These are phyloP conservation scores for Peromyscus polionotus DNA, from an alignment of 2,113 vertebrate species.

Conservation along the genomic window DNA sequence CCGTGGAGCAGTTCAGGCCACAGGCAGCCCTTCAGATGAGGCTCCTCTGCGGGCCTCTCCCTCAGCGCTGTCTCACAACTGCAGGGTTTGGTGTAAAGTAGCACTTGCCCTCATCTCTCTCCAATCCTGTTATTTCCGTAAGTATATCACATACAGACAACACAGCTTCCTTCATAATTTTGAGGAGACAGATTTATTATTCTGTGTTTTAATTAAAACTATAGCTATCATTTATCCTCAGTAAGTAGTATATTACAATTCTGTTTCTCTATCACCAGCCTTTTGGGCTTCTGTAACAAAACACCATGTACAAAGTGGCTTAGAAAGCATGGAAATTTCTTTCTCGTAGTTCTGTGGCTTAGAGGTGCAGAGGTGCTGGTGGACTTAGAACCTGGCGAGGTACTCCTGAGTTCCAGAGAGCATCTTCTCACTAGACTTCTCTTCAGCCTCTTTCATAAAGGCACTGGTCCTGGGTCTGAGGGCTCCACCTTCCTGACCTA, in stretches of 20 bases:
- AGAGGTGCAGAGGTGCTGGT: background rate
- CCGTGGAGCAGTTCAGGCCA: background rate
- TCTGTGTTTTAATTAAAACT: background rate
- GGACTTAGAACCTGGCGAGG: background rate
- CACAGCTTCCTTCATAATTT: background rate
- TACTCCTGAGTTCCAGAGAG: background rate
- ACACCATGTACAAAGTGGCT: background rate
- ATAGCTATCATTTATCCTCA: background rate
- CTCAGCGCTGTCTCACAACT: background rate
- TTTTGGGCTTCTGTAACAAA: background rate
- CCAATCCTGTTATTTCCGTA: background rate
- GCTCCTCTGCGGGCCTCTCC: accelerated
- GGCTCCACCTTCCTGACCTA: background rate
- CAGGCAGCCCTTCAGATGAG: too few species aligned
- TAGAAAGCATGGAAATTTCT: background rate
- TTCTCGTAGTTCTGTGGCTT: background rate
- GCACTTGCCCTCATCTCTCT: background rate
- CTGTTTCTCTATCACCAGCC: background rate
- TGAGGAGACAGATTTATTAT: background rate
- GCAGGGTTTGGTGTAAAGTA: background rate
- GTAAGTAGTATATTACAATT: background rate
- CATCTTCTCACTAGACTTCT: background rate
- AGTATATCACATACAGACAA: background rate
- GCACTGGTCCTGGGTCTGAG: background rate
- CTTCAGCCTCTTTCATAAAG: background rate